Evolutionary conservation across 1,140 invertebrate species (phyloP).

Genomic region (Orius insidiosus): DNA sequence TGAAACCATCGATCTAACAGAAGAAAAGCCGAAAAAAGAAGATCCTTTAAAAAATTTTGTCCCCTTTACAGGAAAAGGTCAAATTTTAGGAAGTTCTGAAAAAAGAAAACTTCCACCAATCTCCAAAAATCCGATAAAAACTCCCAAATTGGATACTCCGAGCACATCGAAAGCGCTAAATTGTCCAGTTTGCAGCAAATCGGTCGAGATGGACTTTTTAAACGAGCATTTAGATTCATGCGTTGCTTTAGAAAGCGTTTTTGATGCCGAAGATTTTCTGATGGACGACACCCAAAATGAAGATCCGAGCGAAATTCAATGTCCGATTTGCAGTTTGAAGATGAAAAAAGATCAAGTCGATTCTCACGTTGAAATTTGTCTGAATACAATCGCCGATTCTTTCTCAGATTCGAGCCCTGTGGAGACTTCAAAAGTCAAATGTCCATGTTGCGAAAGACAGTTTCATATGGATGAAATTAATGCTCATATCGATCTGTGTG

Average conservation of each 20-base stretch:
- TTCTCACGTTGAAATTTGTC: too few relatives aligned
- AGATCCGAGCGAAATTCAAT: neutral
- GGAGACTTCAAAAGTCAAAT: conserved; percentile 11
- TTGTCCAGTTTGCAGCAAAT: too few relatives aligned
- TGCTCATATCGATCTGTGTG: conserved; percentile 18
- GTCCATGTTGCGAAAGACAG: conserved; percentile 14
- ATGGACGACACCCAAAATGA: neutral
- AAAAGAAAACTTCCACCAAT: too few relatives aligned
- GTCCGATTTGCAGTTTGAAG: conserved; percentile 1
- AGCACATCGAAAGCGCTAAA: too few relatives aligned
- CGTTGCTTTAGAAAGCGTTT: neutral
- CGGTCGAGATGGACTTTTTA: neutral
- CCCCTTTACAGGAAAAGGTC: conserved; percentile 6
- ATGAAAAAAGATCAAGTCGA: too few relatives aligned
- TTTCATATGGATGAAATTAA: conserved; percentile 16
- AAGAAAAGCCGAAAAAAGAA: conserved; percentile 13
- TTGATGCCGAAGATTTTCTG: neutral
- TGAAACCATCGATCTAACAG: neutral
- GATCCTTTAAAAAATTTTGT: conserved; percentile 10
- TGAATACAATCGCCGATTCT: too few relatives aligned
- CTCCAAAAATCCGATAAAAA: too few relatives aligned
- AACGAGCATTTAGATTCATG: conserved; percentile 1
- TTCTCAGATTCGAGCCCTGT: conserved; percentile 8
- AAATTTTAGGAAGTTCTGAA: conserved; percentile 8
- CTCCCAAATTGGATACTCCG: too few relatives aligned